These are phyloP conservation scores for Meteorus colon DNA, from an alignment of 2,888 invertebrate genomes.

Conservation along the genomic window DNA sequence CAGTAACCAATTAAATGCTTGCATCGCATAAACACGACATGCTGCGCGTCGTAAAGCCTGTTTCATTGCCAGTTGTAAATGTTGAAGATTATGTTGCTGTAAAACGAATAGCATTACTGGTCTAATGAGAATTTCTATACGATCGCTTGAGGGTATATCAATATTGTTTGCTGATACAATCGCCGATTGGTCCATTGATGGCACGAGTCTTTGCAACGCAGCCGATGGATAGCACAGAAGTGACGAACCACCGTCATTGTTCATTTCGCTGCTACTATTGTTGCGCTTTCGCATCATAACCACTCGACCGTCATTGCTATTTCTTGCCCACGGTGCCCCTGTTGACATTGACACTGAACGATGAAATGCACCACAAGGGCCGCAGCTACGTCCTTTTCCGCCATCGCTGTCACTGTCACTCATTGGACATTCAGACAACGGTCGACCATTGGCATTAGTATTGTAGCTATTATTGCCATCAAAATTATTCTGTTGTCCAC, in stretches of 20 bases:
- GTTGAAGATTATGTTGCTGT: conserved; percentile 88
- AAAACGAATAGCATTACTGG: conserved; percentile 92
- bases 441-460: conserved; percentile 70
- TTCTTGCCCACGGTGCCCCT: conserved; percentile 78
- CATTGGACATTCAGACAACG: conserved; percentile 76
- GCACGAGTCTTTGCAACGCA: conserved; percentile 87
- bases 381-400: conserved; percentile 74
- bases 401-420: conserved; percentile 76
- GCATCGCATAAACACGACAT: conserved; percentile 90
- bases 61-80: conserved; percentile 89
- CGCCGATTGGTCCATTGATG: conserved; percentile 77
- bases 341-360: conserved; percentile 92
- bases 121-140: conserved; percentile 80
- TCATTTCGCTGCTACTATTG: conserved; percentile 81
- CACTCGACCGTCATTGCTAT: conserved; percentile 76
- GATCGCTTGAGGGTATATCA: conserved; percentile 74
- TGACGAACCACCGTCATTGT: conserved; percentile 82
- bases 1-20: conserved; percentile 96
- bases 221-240: conserved; percentile 92
- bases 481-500: conserved; percentile 69
- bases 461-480: conserved; percentile 59
- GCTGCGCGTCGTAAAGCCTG: conserved; percentile 88
- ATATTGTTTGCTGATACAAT: conserved; percentile 73
- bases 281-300: conserved; percentile 80
- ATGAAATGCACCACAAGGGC: conserved; percentile 80